Conservation (phyloP, 1,140 invertebrate genomes). For the Meloidogyne floridensis region DNA sequence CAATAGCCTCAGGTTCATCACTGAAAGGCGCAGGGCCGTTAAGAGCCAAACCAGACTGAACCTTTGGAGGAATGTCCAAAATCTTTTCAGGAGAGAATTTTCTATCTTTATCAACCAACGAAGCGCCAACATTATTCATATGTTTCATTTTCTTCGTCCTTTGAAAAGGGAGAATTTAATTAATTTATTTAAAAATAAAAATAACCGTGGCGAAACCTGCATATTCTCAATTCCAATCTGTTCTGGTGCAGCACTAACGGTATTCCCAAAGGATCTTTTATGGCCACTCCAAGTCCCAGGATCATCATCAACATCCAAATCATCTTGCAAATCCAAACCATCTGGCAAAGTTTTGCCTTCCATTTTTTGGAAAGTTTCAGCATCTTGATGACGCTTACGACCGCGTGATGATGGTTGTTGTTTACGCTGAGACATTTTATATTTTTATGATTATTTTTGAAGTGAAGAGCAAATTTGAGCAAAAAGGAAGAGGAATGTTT, state of each 20-base stretch:
- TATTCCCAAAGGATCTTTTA: not conserved
- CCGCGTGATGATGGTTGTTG: not conserved
- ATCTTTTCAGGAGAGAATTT: not conserved
- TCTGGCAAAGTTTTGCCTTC: not conserved
- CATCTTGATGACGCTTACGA: not conserved
- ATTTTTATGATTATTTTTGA: not conserved
- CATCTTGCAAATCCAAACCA: not conserved
- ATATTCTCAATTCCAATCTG: conserved; percentile 3
- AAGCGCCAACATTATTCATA: not conserved
- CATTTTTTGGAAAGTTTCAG: not conserved
- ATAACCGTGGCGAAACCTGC: not conserved
- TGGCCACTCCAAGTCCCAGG: not conserved
- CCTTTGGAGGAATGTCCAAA: not conserved
- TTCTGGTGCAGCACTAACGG: not conserved
- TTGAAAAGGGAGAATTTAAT: not conserved
- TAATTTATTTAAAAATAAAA: not conserved
- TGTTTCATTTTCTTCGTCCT: not conserved
- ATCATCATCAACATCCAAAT: not conserved
- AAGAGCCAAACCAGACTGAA: conserved; percentile 43
- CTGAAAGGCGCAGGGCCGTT: conserved; percentile 79
- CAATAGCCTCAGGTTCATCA: conserved; percentile 79
- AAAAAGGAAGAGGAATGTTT: not conserved
- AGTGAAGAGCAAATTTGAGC: not conserved
- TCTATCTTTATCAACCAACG: not conserved
- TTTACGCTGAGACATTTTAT: not conserved